Evolutionary conservation across 2,888 invertebrate genomes (phyloP).

Genomic region (Baronia brevicornis): DNA sequence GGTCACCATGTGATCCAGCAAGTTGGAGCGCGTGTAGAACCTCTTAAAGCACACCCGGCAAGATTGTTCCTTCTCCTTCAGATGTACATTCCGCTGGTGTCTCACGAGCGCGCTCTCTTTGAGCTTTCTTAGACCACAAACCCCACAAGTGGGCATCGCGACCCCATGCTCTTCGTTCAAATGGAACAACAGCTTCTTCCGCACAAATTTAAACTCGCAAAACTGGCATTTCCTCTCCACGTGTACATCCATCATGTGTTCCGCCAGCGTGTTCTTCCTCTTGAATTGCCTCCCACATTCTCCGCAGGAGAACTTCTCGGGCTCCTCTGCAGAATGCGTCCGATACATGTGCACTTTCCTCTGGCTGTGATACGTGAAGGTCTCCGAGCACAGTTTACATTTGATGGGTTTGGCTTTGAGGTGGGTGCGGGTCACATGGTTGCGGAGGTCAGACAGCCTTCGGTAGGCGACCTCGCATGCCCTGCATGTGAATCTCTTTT

Average conservation of each 20-base stretch:
- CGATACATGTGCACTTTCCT: not conserved
- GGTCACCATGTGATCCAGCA: conserved; percentile 29
- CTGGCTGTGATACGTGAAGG: not conserved
- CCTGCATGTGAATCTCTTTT: no score
- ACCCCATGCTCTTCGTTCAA: conserved; percentile 1
- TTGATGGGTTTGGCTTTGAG: not conserved
- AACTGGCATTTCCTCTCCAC: not conserved
- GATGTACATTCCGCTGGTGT: conserved; percentile 11
- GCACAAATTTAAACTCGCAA: conserved; percentile 5
- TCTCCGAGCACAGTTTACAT: not conserved
- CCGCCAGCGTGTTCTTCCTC: not conserved
- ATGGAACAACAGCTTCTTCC: conserved; percentile 13
- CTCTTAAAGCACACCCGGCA: conserved; percentile 21
- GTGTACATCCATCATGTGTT: not conserved
- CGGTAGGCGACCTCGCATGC: not conserved
- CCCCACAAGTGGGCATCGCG: conserved; percentile 6
- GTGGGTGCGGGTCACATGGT: not conserved
- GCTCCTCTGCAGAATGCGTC: not conserved
- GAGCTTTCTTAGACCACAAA: conserved; percentile 4
- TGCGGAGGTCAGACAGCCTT: not conserved
- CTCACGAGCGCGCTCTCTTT: not conserved
- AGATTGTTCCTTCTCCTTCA: conserved; percentile 20
- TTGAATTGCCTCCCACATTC: not conserved
- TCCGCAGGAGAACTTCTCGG: not conserved
- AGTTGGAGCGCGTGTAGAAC: conserved; percentile 27